Evolutionary conservation across 1,140 invertebrate species (phyloP).

Genomic region (Zaprionus davidi): DNA sequence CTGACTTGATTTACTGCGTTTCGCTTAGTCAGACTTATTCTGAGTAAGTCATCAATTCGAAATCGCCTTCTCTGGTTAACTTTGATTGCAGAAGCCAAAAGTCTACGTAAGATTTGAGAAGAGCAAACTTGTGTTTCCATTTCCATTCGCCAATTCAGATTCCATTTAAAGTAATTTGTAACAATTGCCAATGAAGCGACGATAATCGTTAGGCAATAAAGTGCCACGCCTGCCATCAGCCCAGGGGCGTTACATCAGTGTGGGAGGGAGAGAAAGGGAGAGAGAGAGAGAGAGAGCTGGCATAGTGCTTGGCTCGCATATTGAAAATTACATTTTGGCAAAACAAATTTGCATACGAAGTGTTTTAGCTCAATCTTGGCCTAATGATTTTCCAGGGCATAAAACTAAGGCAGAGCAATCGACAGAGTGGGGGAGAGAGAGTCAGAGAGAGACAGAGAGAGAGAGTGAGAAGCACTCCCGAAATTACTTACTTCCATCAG

Average conservation of each 20-base stretch:
- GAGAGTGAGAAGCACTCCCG: background rate
- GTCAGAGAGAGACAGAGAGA: background rate
- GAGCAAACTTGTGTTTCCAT: conserved; percentile 21
- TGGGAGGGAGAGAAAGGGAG: background rate
- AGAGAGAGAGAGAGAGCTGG: background rate
- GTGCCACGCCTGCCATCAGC: conserved; percentile 33
- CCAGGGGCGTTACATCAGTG: background rate
- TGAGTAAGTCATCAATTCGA: background rate
- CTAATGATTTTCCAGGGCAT: conserved; percentile 59
- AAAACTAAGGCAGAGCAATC: conserved; percentile 26
- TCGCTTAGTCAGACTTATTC: background rate
- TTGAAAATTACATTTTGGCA: conserved; percentile 60
- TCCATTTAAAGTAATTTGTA: conserved; percentile 44
- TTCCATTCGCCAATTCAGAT: conserved; percentile 14
- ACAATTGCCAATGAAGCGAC: conserved; percentile 50
- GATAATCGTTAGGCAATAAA: conserved; percentile 58
- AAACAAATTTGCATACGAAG: conserved; percentile 64
- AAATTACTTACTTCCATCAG: conserved; percentile 34
- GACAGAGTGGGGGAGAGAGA: background rate
- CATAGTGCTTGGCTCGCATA: conserved; percentile 19
- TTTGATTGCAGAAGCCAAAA: background rate
- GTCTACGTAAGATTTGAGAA: background rate
- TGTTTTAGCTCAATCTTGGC: conserved; percentile 50
- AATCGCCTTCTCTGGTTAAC: background rate
- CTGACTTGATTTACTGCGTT: conserved; percentile 14